A percentile compares a stretch with the other conserved stretches of the same genome.
These are phyloP conservation scores for Callaeas wilsoni DNA, from an alignment of 2,113 vertebrate species.

Conservation along the genomic window DNA sequence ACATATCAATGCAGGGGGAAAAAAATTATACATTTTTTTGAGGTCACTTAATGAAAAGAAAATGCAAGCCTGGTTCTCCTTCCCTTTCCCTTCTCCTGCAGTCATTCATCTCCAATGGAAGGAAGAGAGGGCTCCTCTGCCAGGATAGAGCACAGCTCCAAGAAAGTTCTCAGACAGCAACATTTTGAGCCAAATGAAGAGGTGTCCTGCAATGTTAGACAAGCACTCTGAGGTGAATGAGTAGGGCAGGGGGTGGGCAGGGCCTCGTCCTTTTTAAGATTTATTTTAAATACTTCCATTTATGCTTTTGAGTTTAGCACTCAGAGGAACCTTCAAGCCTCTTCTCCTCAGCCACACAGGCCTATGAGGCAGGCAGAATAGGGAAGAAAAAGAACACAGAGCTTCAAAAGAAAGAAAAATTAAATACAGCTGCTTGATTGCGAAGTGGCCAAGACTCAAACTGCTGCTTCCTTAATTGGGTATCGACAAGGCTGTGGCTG, in stretches of 20 bases:
- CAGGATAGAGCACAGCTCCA: neutral
- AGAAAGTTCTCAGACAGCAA: neutral
- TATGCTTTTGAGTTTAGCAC: neutral
- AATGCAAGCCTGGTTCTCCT: neutral
- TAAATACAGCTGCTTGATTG: neutral
- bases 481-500: neutral
- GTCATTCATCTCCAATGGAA: neutral
- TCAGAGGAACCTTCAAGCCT: neutral
- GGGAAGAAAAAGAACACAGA: neutral
- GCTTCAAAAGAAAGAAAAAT: neutral
- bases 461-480: conserved; percentile 39
- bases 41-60: neutral
- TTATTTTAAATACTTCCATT: neutral
- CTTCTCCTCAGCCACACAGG: neutral
- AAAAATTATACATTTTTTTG: neutral
- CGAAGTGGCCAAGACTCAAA: conserved; percentile 2
- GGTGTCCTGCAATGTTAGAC: neutral
- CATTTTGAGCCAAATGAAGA: neutral
- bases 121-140: neutral
- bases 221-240: neutral
- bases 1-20: accelerated
- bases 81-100: neutral
- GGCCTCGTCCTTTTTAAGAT: neutral
- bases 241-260: neutral
- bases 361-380: neutral